Base-by-base conservation (phyloP, 2,797 vertebrate species). In the Pampus argenteus region DNA sequence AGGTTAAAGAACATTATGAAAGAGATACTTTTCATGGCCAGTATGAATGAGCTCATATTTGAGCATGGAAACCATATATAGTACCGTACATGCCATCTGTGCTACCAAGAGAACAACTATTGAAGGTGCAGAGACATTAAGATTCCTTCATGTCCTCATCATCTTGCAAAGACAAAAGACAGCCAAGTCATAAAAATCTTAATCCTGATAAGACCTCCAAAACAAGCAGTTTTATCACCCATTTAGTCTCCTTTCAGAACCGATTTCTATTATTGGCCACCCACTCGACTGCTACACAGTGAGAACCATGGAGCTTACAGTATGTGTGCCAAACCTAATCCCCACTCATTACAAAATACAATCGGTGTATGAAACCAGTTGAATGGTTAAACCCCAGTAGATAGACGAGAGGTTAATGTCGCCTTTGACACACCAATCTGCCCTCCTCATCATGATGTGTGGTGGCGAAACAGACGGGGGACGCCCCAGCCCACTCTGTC, bases 341-440 rank as follows among this genome's bases (percentile, higher is more conserved):
- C 83, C 70, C 63, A 10, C 81, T 80, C 79, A 86, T 88, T 83
- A 85, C 78, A 62, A 59, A 75, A 89, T 26, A 86, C 85, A 88
- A 89, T 91, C 88, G 87, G 83, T 5, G n/a, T 31, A 64, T 87
- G 76, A 91, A 89, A 91, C 87, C 86, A 83, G 86, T 82, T 88
- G 83, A 91, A 89, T 78, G 85, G 54, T 74, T 57, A 50, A 83
- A 78, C 75, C 82, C 72, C 79, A 58, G 66, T n/a, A 59, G 78
- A 85, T 34, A 76, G 77, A 88, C 74, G 82, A 76, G 78, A 72
- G 88, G 86, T 92, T 90, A 91, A 94, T 91, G 88, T 86, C 59
- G 26, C 74, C 85, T 82, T 69, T 87, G 82, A 87, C 86, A 69
- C 80, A 52, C 74, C 83, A 76, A 71, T 82, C 84, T 82, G 77